Evolutionary conservation across 1,140 invertebrate species (phyloP).

Genomic region (Carposina sasakii): DNA sequence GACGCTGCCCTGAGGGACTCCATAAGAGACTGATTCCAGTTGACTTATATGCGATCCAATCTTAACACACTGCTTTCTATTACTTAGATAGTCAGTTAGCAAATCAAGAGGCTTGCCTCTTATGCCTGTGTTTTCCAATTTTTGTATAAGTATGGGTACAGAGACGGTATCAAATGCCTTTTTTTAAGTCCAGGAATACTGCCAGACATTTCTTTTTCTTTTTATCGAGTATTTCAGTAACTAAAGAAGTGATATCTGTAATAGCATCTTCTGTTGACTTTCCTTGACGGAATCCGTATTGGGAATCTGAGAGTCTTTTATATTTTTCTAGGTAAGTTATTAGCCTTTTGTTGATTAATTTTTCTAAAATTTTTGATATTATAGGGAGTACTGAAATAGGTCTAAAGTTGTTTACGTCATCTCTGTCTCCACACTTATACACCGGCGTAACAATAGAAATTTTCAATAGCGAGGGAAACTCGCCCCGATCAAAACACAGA

Average conservation of each 20-base stretch:
- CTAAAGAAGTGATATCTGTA: conserved; percentile 11
- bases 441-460: conserved; percentile 12
- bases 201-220: conserved; percentile 14
- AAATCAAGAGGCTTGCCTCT: conserved; percentile 13
- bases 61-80: conserved; percentile 15
- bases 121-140: conserved; percentile 16
- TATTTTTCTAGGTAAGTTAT: conserved; percentile 13
- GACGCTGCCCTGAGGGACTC: conserved; percentile 18
- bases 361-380: conserved; percentile 16
- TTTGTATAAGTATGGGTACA: conserved; percentile 5
- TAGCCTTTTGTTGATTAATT: conserved; percentile 15
- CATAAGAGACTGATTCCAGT: conserved; percentile 7
- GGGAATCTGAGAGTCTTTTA: conserved; percentile 18
- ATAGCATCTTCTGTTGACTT: conserved; percentile 41
- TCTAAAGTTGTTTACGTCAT: conserved; percentile 9
- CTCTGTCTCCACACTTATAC: conserved; percentile 10
- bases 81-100: conserved; percentile 5
- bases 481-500: conserved; percentile 16
- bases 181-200: conserved; percentile 12
- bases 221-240: conserved; percentile 14
- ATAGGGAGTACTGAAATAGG: conserved; percentile 8
- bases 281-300: conserved; percentile 42
- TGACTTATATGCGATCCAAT: conserved; percentile 6
- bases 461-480: conserved; percentile 22
- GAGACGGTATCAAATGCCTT: conserved; percentile 15